phyloP scores from a whole-genome alignment of 2,113 vertebrate genomes.

The Amphiprion ocellaris region DNA sequence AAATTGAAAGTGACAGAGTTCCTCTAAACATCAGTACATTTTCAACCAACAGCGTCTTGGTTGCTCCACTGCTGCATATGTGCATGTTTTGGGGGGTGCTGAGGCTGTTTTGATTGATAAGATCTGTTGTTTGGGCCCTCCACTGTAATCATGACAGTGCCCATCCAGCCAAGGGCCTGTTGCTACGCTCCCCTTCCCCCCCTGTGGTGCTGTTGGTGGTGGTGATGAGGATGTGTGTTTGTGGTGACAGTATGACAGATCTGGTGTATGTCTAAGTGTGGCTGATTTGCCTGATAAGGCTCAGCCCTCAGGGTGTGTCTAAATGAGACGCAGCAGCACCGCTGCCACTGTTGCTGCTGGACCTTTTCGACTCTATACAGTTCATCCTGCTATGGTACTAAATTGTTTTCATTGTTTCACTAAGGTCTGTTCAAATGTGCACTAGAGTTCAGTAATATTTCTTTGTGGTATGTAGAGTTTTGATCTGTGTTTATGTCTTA shows the following conservation, averaged over 20 bases:
- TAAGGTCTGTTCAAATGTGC: not conserved
- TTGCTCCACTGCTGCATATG: not conserved
- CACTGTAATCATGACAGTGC: constrained; percentile 42
- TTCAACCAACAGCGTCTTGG: constrained; percentile 28
- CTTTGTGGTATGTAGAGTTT: not conserved
- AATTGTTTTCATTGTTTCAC: not conserved
- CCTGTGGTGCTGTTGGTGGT: constrained; percentile 34
- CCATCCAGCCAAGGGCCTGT: constrained; percentile 25
- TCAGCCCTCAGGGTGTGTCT: constrained; percentile 61
- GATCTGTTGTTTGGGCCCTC: constrained; percentile 47
- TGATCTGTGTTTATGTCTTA: not conserved
- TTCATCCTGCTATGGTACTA: not conserved
- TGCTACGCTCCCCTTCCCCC: constrained; percentile 26
- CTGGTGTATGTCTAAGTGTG: constrained; percentile 37
- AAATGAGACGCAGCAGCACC: constrained; percentile 63
- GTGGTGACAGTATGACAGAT: constrained; percentile 64
- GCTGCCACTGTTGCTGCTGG: constrained; percentile 49
- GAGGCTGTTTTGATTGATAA: constrained; percentile 64
- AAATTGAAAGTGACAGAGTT: constrained; percentile 51
- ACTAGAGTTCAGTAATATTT: not conserved
- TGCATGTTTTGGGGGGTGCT: constrained; percentile 15
- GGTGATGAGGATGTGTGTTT: constrained; percentile 52
- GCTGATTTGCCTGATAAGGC: constrained; percentile 39
- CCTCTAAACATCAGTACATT: constrained; percentile 36
- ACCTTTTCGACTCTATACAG: constrained; percentile 17